Percentiles rank a stretch among this genome's conserved stretches.
These are phyloP conservation scores for Zosterops lateralis DNA, from an alignment of 2,113 vertebrate species.

Conservation along the genomic window DNA sequence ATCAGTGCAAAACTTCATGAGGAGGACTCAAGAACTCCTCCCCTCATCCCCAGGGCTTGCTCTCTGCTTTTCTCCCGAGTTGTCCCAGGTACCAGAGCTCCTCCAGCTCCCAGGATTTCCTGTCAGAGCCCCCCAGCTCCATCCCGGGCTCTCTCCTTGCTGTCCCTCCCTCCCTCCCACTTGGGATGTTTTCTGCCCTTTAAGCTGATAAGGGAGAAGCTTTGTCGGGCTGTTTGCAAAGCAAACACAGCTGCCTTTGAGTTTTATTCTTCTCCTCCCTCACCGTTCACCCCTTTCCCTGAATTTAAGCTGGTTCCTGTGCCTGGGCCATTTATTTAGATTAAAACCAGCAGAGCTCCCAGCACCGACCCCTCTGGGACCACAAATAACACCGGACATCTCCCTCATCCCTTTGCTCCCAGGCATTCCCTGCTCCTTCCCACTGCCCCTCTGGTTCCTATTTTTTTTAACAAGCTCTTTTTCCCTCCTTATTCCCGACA, in stretches of 20 bases:
- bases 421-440: background rate
- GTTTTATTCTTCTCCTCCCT: background rate
- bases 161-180: background rate
- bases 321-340: conserved; percentile 53
- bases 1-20: accelerated
- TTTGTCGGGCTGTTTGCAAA: conserved; percentile 19
- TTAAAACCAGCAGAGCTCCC: conserved; percentile 53
- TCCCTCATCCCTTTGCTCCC: background rate
- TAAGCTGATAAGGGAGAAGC: background rate
- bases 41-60: background rate
- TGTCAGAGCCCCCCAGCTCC: background rate
- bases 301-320: background rate
- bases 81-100: accelerated
- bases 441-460: background rate
- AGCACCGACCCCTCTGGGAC: background rate
- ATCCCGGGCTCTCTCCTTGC: background rate
- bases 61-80: accelerated
- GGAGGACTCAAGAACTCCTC: background rate
- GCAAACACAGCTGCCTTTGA: background rate
- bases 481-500: background rate
- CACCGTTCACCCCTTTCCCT: background rate
- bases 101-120: background rate
- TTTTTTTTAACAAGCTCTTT: conserved; percentile 20
- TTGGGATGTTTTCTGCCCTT: background rate
- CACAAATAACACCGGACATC: background rate